Evolutionary conservation across 2,113 vertebrate species (phyloP).

Genomic region (Ivindomyrus marchei): DNA sequence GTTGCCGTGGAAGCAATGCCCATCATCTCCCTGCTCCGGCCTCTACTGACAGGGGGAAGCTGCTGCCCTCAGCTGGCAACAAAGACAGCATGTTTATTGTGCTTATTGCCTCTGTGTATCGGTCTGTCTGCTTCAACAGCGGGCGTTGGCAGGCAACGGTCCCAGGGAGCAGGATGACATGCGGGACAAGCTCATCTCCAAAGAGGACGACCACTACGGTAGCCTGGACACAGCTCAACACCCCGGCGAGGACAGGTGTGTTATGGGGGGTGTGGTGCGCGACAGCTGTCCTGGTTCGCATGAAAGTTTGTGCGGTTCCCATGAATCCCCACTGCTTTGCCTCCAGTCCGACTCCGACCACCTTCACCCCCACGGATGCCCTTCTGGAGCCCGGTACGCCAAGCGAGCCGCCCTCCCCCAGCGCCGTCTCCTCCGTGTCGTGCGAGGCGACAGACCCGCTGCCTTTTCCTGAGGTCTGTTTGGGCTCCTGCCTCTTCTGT

Average conservation of each 20-base stretch:
- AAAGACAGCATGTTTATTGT: neutral
- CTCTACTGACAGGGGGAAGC: neutral
- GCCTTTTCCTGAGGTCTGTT: slow-evolving; percentile 66
- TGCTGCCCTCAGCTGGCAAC: neutral
- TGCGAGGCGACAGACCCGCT: slow-evolving; percentile 40
- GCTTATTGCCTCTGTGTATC: neutral
- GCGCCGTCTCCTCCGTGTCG: slow-evolving; percentile 8
- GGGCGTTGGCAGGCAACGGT: too few species aligned
- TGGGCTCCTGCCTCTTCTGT: neutral
- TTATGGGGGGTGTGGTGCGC: neutral
- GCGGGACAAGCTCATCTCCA: neutral
- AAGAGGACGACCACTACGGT: neutral
- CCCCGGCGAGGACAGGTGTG: neutral
- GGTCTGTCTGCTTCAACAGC: neutral
- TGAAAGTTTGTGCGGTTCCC: neutral
- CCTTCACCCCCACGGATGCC: slow-evolving; percentile 37
- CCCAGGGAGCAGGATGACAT: neutral
- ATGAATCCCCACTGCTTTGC: slow-evolving; percentile 12
- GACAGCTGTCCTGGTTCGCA: neutral
- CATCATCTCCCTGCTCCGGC: neutral
- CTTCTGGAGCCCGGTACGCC: slow-evolving; percentile 25
- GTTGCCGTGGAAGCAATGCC: neutral
- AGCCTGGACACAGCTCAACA: neutral
- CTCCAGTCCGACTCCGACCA: slow-evolving; percentile 46
- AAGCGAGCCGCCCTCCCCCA: slow-evolving; percentile 40